phyloP scores from a whole-genome alignment of 2,888 invertebrate species.

The Anoncus sp. region DNA sequence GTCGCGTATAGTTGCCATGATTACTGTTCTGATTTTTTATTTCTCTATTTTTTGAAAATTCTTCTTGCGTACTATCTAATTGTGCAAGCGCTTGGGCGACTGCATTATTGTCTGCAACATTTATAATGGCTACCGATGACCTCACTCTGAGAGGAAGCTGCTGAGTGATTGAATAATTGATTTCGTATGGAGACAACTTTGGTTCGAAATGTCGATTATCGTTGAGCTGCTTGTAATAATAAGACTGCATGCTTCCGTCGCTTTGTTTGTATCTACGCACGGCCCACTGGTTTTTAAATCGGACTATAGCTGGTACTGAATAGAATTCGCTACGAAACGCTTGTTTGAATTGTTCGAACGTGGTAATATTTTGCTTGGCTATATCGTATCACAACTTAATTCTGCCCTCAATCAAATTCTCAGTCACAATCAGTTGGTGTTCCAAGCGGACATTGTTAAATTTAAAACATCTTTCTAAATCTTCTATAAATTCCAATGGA shows the following conservation, averaged over 20 bases:
- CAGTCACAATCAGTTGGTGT: background rate
- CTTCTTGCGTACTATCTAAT: conserved; percentile 10
- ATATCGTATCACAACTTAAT: conserved; percentile 3
- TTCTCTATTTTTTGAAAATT: conserved; percentile 1
- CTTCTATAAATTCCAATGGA: conserved; percentile 2
- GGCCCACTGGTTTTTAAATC: conserved; percentile 5
- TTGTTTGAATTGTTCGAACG: conserved; percentile 5
- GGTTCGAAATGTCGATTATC: conserved; percentile 13
- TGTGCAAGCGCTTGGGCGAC: conserved; percentile 1
- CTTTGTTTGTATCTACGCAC: background rate
- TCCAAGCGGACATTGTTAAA: background rate
- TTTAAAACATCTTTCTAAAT: conserved; percentile 11
- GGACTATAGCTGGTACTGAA: conserved; percentile 6
- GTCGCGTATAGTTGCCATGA: background rate
- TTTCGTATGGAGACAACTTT: background rate
- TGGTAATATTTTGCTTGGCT: background rate
- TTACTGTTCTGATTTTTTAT: background rate
- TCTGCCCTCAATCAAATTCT: conserved; percentile 1
- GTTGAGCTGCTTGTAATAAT: conserved; percentile 4
- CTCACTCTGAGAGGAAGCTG: background rate
- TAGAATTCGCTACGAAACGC: background rate
- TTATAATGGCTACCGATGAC: background rate
- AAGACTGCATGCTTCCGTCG: conserved; percentile 6
- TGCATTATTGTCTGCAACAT: background rate
- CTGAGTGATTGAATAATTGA: background rate